Evolutionary conservation across 2,888 invertebrate genomes (phyloP).

Genomic region (Cyclophora punctaria): DNA sequence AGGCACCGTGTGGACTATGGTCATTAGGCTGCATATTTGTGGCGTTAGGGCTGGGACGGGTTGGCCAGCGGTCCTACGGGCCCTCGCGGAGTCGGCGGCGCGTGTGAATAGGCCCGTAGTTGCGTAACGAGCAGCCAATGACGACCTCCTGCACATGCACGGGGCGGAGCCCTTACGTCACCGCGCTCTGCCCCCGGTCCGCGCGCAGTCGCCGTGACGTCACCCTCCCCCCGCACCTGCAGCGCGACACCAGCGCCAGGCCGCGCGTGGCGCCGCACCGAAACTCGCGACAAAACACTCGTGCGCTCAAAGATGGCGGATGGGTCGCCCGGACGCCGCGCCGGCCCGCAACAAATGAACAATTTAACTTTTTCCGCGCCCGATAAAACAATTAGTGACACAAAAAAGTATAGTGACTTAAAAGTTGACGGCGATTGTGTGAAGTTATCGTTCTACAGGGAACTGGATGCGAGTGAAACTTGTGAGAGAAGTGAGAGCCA

Average conservation of each 20-base stretch:
- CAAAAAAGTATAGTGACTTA: slow-evolving; percentile 73
- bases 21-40: slow-evolving; percentile 66
- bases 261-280: slow-evolving; percentile 42
- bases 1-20: slow-evolving; percentile 29
- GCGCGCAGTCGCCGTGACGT: slow-evolving; percentile 73
- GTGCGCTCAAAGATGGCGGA: slow-evolving; percentile 89
- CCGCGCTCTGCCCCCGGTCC: slow-evolving; percentile 57
- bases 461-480: slow-evolving; percentile 69
- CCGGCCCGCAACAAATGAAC: slow-evolving; percentile 75
- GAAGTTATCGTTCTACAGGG: slow-evolving; percentile 66
- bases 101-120: slow-evolving; percentile 64
- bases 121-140: slow-evolving; percentile 73
- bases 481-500: slow-evolving; percentile 72
- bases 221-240: slow-evolving; percentile 47
- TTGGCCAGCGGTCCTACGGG: slow-evolving; percentile 56
- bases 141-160: slow-evolving; percentile 67
- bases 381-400: slow-evolving; percentile 64
- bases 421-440: slow-evolving; percentile 54
- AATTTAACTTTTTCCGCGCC: slow-evolving; percentile 72
- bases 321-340: slow-evolving; percentile 80
- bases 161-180: slow-evolving; percentile 74
- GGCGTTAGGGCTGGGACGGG: slow-evolving; percentile 62
- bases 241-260: slow-evolving; percentile 53
- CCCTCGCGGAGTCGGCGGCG: slow-evolving; percentile 49
- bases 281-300: slow-evolving; percentile 72